Conservation (phyloP, 2,113 vertebrate species). For the Pteropus alecto region DNA sequence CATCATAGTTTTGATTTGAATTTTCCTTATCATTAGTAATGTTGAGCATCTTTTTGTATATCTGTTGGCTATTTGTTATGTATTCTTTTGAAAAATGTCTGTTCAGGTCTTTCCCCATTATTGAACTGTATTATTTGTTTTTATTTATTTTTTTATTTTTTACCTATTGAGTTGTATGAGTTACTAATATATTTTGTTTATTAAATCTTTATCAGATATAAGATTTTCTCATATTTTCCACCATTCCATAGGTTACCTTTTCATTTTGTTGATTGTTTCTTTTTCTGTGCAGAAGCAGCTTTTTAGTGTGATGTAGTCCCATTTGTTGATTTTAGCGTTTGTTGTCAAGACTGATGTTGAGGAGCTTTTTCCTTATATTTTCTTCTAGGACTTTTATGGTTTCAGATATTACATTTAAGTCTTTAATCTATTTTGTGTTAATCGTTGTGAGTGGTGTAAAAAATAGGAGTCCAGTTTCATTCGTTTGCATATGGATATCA, state of each 20-base stretch:
- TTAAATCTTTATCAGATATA: neutral
- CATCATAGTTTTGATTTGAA: neutral
- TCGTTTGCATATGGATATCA: neutral
- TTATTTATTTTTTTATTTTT: neutral
- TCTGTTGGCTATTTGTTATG: too few species aligned
- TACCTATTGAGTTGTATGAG: neutral
- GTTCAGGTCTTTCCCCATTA: neutral
- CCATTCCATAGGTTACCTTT: neutral
- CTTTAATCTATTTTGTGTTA: neutral
- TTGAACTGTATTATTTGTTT: neutral
- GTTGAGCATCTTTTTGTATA: neutral
- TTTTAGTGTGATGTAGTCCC: neutral
- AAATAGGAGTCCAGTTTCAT: neutral
- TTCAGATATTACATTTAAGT: neutral
- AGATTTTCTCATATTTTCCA: neutral
- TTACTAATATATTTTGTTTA: too few species aligned
- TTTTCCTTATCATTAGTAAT: neutral
- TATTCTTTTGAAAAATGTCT: too few species aligned
- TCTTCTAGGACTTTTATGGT: neutral
- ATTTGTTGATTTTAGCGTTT: neutral
- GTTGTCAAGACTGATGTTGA: neutral
- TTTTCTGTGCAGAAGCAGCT: neutral
- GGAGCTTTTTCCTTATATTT: too few species aligned
- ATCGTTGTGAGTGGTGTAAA: neutral
- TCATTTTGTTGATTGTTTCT: neutral